Evolutionary conservation across 2,888 invertebrate genomes (phyloP), one percentile per base, ranked within the genome.

Genomic region (Ptychoptera albimana): DNA sequence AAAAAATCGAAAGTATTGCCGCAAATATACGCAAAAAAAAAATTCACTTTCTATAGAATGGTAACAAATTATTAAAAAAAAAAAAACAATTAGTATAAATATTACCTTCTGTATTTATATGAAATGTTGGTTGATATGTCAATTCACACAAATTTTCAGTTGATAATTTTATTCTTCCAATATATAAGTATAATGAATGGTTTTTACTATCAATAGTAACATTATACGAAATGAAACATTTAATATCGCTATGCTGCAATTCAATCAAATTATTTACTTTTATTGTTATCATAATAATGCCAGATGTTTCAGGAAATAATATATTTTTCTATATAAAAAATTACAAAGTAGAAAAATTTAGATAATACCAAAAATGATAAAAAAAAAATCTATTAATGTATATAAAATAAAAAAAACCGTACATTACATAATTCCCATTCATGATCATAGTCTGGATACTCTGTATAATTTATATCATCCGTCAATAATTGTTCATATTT

Each of bases 341-440:
- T 31, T 23, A n/a, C 11, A 14, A 30, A 16, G 6, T 34, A 36
- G 2, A 34, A 16, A 44, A 34, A 39, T 31, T 31, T 29, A 43
- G n/a, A 15, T 11, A 31, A 11, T 5, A 23, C 11, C 23, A 16
- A 10, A 16, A n/a, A 29, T 30, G 35, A 36, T 4, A 34, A 11
- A 44, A 39, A 39, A 29, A 14, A 9, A 40, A 12, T 40, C 8
- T 30, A 16, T 11, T 29, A 39, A 12, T 11, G 6, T 11, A 15
- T 11, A 12, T 16, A 39, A 8, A n/a, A 29, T 13, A 32, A n/a
- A 32, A 14, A 37, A 31, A 37, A n/a, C 32, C 34, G 41, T 36
- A 49, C 49, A 45, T 47, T 37, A 14, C 42, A 43, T 14, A 42
- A 44, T 8, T 37, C n/a, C 49, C 49, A 48, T n/a, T 49, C 49